Conservation (phyloP, 2,113 vertebrate genomes). For the Hiodon alosoides region DNA sequence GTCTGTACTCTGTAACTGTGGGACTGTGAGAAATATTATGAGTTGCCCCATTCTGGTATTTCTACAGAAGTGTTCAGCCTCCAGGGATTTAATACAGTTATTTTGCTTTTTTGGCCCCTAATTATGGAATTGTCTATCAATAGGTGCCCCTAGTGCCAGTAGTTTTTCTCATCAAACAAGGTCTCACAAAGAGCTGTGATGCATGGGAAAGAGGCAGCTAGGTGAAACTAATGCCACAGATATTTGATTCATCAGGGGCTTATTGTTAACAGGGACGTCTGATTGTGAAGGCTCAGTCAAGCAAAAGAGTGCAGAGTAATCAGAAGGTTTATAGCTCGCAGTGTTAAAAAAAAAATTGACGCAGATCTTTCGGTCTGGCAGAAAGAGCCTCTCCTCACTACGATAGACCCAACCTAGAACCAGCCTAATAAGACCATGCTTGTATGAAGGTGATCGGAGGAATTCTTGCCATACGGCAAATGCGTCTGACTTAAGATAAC, state of each 20-base stretch:
- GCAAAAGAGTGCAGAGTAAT: slow-evolving; percentile 98
- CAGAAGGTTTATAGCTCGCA: slow-evolving; percentile 96
- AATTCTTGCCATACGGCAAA: slow-evolving; percentile 77
- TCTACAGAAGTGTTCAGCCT: slow-evolving; percentile 46
- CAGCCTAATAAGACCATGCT: slow-evolving; percentile 75
- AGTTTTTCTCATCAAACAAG: slow-evolving; percentile 95
- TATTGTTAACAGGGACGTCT: slow-evolving; percentile 97
- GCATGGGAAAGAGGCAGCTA: slow-evolving; percentile 98
- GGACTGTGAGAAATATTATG: no score
- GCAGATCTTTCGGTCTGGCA: slow-evolving; percentile 78
- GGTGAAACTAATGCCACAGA: slow-evolving; percentile 99
- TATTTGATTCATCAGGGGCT: slow-evolving; percentile 99
- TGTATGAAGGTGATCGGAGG: slow-evolving; percentile 77
- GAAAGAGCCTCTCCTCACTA: slow-evolving; percentile 43
- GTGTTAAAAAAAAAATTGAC: slow-evolving; percentile 76
- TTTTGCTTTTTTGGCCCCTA: slow-evolving; percentile 83
- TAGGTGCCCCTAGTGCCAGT: slow-evolving; percentile 96
- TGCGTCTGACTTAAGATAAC: slow-evolving; percentile 84
- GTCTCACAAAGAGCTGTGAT: slow-evolving; percentile 92
- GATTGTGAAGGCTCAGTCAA: slow-evolving; percentile 98
- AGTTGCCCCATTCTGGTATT: no score
- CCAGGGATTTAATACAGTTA: slow-evolving; percentile 75
- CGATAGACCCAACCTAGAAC: slow-evolving; percentile 70
- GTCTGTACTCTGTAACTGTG: no score
- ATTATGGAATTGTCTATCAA: slow-evolving; percentile 95